Base-by-base conservation (phyloP, 2,888 invertebrate genomes). In the Oscheius myriophilus region DNA sequence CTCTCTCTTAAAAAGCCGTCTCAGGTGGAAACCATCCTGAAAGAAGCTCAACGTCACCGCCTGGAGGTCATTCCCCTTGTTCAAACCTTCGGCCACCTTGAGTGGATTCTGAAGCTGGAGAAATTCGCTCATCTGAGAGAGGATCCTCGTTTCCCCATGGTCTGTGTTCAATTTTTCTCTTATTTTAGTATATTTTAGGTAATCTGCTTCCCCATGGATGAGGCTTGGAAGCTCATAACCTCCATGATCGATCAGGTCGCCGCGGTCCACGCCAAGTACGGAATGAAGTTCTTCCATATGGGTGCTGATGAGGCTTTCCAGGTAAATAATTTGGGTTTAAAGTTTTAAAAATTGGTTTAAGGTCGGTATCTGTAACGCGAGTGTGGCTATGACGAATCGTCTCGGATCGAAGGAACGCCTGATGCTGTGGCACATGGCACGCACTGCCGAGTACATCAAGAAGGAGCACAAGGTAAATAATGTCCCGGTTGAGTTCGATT, bases 41-140 rank as follows among this genome's bases (percentile, higher is more conserved):
- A 46, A 46, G 78, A 73, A 64, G 75, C 78, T 3, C 62, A 69
- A 41, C 69, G 67, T 42, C 72, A 73, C 21, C 41, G 69, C 89
- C 88, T 94, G 0, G 90, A 90, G 73, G 90, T 92, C 0, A 92
- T 93, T 79, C 93, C 93, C 0, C 87, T 94, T 54, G 89, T 94
- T 14, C 93, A 93, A 88, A 92, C 93, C 0, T 93, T 93, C 87
- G 93, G 93, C 0, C 93, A 94, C 86, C 88, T 94, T 88, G 93
- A 93, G 87, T 92, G 91, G 88, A 90, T 91, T 0, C 88, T 94
- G 57, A 94, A 94, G 84, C 88, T 92, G 33, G 87, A 90, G 42
- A 88, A 91, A 67, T 92, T 91, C 83, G 88, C 89, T 67, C 89
- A 91, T 69, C 88, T 92, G 57, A 88, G 93, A 75, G 93, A 94